Evolutionary conservation across 2,888 invertebrate genomes (phyloP), one percentile per base, ranked within the genome.

Genomic region (Automeris io): DNA sequence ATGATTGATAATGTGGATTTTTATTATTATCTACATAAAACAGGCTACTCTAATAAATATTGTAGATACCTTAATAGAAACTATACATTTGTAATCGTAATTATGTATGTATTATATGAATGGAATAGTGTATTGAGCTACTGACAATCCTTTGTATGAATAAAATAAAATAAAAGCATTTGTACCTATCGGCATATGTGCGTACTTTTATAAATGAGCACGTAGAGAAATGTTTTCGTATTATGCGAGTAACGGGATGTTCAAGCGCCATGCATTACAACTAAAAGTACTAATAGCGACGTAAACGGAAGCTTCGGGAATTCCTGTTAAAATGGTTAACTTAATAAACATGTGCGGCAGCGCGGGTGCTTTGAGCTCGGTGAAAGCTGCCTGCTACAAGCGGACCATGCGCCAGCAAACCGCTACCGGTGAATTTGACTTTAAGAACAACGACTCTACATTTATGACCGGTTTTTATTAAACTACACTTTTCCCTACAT

Each of bases 261-360:
- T 40, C 35, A 56, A 53, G 57, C 45, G 47, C 43, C 54, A 51
- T 53, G 51, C 54, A 50, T 53, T 51, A 52, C 59, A 57, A 51
- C 60, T 63, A 59, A 63, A 63, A 58, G 62, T 61, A 74, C 67
- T 67, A 69, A 71, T 61, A 63, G 56, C 65, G 61, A 62, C 62
- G 61, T 70, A 66, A 70, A 70, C 70, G 66, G 70, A 70, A 68
- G 66, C 59, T 62, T 58, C 61, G 57, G 66, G 66, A 70, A 74
- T 81, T 75, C 71, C 67, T 75, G 74, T 74, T 77, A 70, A 77
- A 75, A 75, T 79, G 70, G 73, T 77, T 81, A 78, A 78, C 66
- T 79, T 74, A 74, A 81, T 79, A 80, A 75, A 78, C 80, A 79
- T 77, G 75, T 68, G 60, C 60, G 64, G 63, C 70, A 70, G 71